phyloP scores from a whole-genome alignment of 2,888 invertebrate species.

The Xiphydria camelus region DNA sequence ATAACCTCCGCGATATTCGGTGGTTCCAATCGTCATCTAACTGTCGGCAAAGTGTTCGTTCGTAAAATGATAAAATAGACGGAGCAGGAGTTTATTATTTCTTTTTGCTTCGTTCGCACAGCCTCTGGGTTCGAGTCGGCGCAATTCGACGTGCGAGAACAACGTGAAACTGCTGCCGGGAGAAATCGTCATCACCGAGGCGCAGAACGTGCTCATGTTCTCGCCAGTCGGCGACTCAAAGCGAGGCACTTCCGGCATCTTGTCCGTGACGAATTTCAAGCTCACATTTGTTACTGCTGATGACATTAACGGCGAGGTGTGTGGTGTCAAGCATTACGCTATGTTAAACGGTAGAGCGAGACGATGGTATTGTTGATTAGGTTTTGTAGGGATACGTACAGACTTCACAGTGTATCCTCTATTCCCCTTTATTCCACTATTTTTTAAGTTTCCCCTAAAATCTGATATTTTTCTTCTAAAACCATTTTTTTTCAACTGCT shows the following conservation, averaged over 20 bases:
- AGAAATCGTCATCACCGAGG: slow-evolving; percentile 80
- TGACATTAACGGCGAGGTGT: slow-evolving; percentile 61
- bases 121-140: slow-evolving; percentile 46
- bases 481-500: no score
- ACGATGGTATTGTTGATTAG: neutral
- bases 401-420: slow-evolving; percentile 4
- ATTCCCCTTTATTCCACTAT: slow-evolving; percentile 3
- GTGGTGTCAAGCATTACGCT: slow-evolving; percentile 24
- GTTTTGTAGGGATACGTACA: neutral
- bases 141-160: slow-evolving; percentile 47
- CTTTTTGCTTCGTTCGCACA: no score
- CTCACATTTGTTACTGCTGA: slow-evolving; percentile 81
- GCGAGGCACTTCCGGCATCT: slow-evolving; percentile 77
- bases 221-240: slow-evolving; percentile 79
- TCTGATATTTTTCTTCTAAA: slow-evolving; percentile 8
- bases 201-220: slow-evolving; percentile 81
- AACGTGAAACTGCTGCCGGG: slow-evolving; percentile 62
- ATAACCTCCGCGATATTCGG: no score
- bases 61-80: no score
- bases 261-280: slow-evolving; percentile 92
- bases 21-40: no score
- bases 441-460: slow-evolving; percentile 32
- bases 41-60: no score
- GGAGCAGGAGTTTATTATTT: no score
- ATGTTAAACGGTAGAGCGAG: neutral